Evolutionary conservation across 2,797 vertebrate species (phyloP).

Genomic region (Macrochelys suwanniensis): DNA sequence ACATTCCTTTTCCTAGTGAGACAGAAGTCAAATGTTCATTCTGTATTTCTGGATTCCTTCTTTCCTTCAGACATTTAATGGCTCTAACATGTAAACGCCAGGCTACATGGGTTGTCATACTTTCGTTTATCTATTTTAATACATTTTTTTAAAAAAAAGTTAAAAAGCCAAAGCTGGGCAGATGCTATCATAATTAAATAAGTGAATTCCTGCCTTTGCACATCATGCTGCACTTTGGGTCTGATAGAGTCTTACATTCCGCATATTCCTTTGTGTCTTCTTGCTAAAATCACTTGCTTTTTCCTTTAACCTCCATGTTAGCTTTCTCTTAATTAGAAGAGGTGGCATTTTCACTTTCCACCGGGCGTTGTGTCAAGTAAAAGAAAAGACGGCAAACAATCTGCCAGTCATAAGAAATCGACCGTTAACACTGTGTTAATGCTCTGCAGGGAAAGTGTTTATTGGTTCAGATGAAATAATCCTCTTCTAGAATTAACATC

Average conservation of each 20-base stretch:
- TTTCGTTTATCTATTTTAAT: background rate
- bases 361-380: slow-evolving; percentile 25
- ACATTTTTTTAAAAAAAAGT: background rate
- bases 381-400: slow-evolving; percentile 27
- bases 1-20: background rate
- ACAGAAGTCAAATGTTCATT: background rate
- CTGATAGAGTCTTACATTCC: background rate
- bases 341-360: background rate
- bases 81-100: background rate
- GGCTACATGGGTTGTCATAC: background rate
- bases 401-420: slow-evolving; percentile 16
- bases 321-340: background rate
- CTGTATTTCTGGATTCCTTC: background rate
- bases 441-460: slow-evolving; percentile 10
- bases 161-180: background rate
- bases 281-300: background rate
- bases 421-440: background rate
- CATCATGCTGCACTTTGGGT: background rate
- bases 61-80: background rate
- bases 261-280: background rate
- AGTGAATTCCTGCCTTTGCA: background rate
- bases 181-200: background rate
- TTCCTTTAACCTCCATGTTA: background rate
- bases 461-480: background rate
- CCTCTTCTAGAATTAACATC: slow-evolving; percentile 11